phyloP scores from a whole-genome alignment of 2,888 invertebrate species.

The Ornithoptera alexandrae region DNA sequence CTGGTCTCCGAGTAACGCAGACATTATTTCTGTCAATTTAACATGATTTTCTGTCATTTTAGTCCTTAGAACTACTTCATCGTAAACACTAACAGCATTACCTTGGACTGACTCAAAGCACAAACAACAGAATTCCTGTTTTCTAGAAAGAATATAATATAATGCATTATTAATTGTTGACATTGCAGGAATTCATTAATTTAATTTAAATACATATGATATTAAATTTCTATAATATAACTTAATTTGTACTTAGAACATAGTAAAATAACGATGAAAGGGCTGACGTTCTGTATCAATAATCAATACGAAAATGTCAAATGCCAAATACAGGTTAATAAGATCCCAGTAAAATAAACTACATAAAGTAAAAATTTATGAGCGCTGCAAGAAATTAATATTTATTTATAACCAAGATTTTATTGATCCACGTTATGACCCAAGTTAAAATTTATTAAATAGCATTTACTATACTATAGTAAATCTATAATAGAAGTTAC shows the following conservation, averaged over 20 bases:
- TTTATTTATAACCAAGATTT: no score
- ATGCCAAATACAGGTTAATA: no score
- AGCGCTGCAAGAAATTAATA: no score
- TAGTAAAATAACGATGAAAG: background rate
- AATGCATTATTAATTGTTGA: conserved; percentile 41
- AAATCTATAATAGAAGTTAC: no score
- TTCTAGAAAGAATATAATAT: conserved; percentile 45
- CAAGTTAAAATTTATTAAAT: no score
- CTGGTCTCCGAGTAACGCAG: conserved; percentile 46
- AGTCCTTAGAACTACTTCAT: conserved; percentile 48
- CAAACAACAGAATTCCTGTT: conserved; percentile 54
- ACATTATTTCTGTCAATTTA: conserved; percentile 49
- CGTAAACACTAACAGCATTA: conserved; percentile 42
- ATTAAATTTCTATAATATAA: background rate
- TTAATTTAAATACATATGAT: background rate
- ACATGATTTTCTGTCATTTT: conserved; percentile 39
- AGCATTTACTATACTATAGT: no score
- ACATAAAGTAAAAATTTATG: no score
- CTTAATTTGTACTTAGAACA: background rate
- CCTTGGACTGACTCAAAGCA: conserved; percentile 46
- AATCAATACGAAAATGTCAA: no score
- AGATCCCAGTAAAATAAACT: no score
- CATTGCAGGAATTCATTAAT: conserved; percentile 33
- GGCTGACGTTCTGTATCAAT: no score
- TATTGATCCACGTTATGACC: no score